These are phyloP conservation scores for Ephestia elutella DNA, from an alignment of 1,140 invertebrate species.

Conservation along the genomic window DNA sequence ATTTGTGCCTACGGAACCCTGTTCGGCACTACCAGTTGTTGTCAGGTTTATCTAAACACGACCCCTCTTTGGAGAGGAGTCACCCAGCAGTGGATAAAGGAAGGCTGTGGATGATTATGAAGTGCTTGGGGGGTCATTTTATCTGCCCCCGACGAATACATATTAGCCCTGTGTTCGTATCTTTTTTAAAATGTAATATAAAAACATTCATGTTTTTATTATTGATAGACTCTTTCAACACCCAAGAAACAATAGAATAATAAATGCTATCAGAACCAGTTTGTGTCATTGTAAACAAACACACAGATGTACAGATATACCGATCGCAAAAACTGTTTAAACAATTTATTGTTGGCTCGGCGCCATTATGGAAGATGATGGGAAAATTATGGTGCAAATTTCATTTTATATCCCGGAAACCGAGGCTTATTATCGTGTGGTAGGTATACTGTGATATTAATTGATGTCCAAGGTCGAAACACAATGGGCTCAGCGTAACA, in stretches of 20 bases:
- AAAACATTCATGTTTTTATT: background rate
- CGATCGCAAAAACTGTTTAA: slow-evolving; percentile 1
- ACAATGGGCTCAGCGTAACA: slow-evolving; percentile 25
- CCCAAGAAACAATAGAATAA: background rate
- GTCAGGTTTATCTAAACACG: too few relatives aligned
- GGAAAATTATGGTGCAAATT: slow-evolving; percentile 18
- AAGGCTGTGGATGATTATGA: too few relatives aligned
- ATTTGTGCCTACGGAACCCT: too few relatives aligned
- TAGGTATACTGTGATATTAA: slow-evolving; percentile 21
- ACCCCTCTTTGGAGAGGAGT: too few relatives aligned
- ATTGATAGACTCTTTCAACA: background rate
- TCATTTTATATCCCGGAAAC: slow-evolving; percentile 27
- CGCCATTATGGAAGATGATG: slow-evolving; percentile 4
- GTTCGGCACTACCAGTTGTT: too few relatives aligned
- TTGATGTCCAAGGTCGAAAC: slow-evolving; percentile 25
- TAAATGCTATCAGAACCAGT: background rate
- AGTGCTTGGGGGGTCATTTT: too few relatives aligned
- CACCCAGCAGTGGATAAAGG: too few relatives aligned
- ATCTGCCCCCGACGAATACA: too few relatives aligned
- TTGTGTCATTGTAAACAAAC: background rate
- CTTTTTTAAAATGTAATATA: background rate
- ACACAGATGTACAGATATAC: background rate
- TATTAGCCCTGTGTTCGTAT: too few relatives aligned
- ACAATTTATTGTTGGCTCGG: background rate
- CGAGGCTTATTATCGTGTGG: slow-evolving; percentile 22